Evolutionary conservation across 1,140 invertebrate species (phyloP), one percentile per base, ranked within the genome.

Genomic region (Drosophila nebulosa): DNA sequence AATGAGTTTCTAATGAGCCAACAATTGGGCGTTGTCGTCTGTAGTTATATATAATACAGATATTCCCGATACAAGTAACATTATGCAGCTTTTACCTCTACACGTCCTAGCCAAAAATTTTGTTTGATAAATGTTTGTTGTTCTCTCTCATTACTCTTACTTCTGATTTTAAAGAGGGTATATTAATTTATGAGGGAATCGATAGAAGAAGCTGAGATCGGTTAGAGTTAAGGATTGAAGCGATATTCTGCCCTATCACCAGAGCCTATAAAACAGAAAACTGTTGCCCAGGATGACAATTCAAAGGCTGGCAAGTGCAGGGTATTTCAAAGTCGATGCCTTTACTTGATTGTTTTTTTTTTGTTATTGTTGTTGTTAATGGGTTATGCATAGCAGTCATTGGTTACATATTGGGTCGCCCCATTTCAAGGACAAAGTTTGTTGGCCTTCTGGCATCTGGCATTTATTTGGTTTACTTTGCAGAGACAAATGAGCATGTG

Each of bases 1-100:
- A 88, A 88, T 88, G 83, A 88, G 83, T 89, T 88, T 88, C 83
- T 88, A 88, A 88, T 89, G 83, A 88, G 83, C 72, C 79, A 89
- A 79, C 84, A 88, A 89, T 88, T 88, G 84, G 84, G 66, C 63
- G 59, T 52, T 80, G 69, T 70, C 74, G 66, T 65, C 66, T 67
- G 71, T 56, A 73, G 64, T 75, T 42, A 63, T 42, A 75, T 63
- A 42, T 22, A 73, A 67, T 64, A 67, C 5, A 46, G 39, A 46
- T 46, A 46, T 74, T 55, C 67, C 64, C 27, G 69, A 69, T 71
- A 65, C 61, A 36, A 53, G 71, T 52, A 52, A 57, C 73, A 76
- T 57, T 65, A 69, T 73, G 57, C 63, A 52, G 46, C 46, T 6
- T 18, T 12, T 16, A 16, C n/a, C 10, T 27, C 16, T 57, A 36